These are phyloP conservation scores for Calephelis nemesis DNA, from an alignment of 1,140 invertebrate species.

Conservation along the genomic window DNA sequence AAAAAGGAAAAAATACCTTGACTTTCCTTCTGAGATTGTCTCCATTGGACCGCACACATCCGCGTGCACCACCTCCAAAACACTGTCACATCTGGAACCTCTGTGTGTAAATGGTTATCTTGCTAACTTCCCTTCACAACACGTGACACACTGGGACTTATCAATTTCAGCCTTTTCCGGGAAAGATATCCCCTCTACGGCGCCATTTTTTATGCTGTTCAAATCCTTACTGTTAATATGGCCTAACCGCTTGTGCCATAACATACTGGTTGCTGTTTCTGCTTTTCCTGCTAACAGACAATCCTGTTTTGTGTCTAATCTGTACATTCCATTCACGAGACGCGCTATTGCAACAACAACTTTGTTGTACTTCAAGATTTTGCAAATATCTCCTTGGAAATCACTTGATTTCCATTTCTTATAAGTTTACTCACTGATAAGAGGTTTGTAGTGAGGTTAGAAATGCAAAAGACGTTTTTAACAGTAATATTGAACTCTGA, in stretches of 20 bases:
- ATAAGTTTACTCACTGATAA: constrained; percentile 4
- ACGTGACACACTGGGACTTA: not conserved
- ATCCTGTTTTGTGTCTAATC: constrained; percentile 9
- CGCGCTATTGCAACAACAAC: constrained; percentile 9
- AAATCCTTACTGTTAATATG: constrained; percentile 33
- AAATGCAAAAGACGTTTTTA: constrained; percentile 19
- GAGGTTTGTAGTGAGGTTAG: constrained; percentile 7
- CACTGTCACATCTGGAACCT: constrained; percentile 4
- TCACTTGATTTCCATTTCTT: constrained; percentile 3
- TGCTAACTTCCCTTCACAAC: not conserved
- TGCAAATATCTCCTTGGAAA: constrained; percentile 5
- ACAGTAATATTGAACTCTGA: constrained; percentile 2
- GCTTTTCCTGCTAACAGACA: constrained; percentile 2
- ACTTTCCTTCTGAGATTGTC: constrained; percentile 37
- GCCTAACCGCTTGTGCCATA: constrained; percentile 30
- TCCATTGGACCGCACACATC: constrained; percentile 46
- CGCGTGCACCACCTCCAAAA: not conserved
- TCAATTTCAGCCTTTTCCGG: constrained; percentile 28
- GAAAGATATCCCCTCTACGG: constrained; percentile 27
- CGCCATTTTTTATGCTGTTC: constrained; percentile 34
- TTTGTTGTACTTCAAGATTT: not conserved
- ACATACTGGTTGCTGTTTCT: not conserved
- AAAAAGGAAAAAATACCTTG: constrained; percentile 52
- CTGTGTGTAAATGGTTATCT: constrained; percentile 2
- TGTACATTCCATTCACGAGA: constrained; percentile 9